Evolutionary conservation across 30 jellyfish, hydroid and myxozoan genomes (phyloP).

Genomic region (Pseudorhiza aurosa): DNA sequence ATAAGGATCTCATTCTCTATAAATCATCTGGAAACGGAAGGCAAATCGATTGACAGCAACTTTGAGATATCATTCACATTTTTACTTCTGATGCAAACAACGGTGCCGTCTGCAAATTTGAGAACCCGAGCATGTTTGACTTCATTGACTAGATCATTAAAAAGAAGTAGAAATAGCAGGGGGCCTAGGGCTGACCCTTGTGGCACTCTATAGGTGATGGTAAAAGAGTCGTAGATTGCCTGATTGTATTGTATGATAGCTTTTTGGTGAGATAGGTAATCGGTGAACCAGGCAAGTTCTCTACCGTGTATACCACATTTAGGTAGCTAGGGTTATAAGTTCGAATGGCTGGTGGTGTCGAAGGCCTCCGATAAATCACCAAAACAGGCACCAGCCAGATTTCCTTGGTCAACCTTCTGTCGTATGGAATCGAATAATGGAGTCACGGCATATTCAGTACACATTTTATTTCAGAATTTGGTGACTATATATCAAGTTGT

Average conservation of each 20-base stretch:
- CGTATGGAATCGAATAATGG: constrained; percentile 32
- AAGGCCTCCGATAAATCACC: constrained; percentile 8
- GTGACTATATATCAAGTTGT: neutral
- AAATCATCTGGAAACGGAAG: constrained; percentile 3
- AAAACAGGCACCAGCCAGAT: constrained; percentile 50
- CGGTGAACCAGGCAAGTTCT: constrained; percentile 44
- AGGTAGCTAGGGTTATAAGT: neutral
- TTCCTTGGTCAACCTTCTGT: constrained; percentile 28
- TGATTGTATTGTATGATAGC: neutral
- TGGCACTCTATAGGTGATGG: neutral
- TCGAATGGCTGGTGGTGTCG: constrained; percentile 23
- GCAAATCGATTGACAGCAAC: neutral
- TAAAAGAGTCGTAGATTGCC: neutral
- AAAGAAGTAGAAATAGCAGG: constrained; percentile 6
- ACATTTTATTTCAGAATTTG: constrained; percentile 21
- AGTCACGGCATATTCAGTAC: constrained; percentile 30
- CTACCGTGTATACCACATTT: constrained; percentile 7
- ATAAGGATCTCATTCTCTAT: constrained; percentile 29
- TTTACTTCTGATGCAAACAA: neutral
- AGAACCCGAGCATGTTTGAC: constrained; percentile 1
- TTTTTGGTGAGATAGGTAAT: constrained; percentile 13
- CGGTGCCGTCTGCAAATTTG: neutral
- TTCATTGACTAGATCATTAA: neutral
- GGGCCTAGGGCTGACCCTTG: constrained; percentile 55
- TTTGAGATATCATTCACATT: neutral